phyloP scores from a whole-genome alignment of 2,888 invertebrate genomes.

The Sinodicranocentrus sp. region DNA sequence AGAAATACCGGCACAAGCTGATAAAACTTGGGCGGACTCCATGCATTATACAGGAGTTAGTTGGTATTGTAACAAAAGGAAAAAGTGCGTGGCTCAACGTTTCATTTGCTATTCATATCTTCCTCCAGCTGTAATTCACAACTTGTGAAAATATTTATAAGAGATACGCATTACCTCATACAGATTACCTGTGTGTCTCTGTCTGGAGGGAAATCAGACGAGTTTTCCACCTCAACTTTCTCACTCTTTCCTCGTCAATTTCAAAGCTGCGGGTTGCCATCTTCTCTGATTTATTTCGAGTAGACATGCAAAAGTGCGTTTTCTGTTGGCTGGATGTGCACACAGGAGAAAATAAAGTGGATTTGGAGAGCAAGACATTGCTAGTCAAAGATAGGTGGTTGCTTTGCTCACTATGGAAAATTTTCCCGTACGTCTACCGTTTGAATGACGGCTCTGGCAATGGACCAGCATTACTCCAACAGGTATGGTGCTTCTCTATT shows the following conservation, averaged over 20 bases:
- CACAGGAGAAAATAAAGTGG: slow-evolving; percentile 65
- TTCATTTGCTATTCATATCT: background rate
- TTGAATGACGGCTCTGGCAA: slow-evolving; percentile 85
- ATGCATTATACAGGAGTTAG: background rate
- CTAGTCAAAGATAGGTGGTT: slow-evolving; percentile 66
- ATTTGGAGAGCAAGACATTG: slow-evolving; percentile 68
- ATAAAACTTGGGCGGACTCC: background rate
- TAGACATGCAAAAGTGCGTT: slow-evolving; percentile 73
- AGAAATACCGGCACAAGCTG: background rate
- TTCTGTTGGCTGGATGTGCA: slow-evolving; percentile 70
- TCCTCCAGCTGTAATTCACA: background rate
- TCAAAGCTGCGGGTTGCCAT: slow-evolving; percentile 1
- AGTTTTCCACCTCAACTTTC: background rate
- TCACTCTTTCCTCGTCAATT: background rate
- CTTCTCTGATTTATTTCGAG: slow-evolving; percentile 59
- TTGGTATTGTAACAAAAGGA: background rate
- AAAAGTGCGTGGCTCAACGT: slow-evolving; percentile 7
- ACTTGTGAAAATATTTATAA: too few species aligned
- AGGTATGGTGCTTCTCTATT: slow-evolving; percentile 82
- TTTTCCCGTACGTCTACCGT: slow-evolving; percentile 84
- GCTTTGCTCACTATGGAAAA: slow-evolving; percentile 67
- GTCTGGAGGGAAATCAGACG: background rate
- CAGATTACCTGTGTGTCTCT: too few species aligned
- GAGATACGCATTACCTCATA: background rate
- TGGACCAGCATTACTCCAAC: slow-evolving; percentile 86